Evolutionary conservation across 2,113 vertebrate species (phyloP).

Genomic region (Vireo altiloquus): DNA sequence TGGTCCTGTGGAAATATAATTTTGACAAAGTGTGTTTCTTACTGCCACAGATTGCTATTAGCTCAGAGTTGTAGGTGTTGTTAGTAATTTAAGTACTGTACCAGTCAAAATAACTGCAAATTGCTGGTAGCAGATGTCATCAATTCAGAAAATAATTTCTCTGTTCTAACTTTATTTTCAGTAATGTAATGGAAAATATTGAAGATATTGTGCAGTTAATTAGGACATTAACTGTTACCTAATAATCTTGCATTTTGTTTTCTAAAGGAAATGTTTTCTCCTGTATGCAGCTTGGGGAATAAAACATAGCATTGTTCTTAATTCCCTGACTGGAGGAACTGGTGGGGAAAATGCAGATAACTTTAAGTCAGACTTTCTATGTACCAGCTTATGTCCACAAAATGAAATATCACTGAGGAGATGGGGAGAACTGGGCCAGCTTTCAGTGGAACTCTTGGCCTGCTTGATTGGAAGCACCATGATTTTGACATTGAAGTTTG

Average conservation of each 20-base stretch:
- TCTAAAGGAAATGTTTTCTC: neutral
- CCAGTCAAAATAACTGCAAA: slow-evolving; percentile 48
- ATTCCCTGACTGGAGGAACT: neutral
- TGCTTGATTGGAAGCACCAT: neutral
- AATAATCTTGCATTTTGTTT: neutral
- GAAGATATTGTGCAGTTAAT: neutral
- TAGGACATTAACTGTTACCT: neutral
- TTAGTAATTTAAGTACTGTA: slow-evolving; percentile 45
- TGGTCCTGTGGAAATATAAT: slow-evolving; percentile 45
- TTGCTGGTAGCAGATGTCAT: slow-evolving; percentile 22
- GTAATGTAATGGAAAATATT: neutral
- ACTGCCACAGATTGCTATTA: slow-evolving; percentile 6
- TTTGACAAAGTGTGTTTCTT: slow-evolving; percentile 24
- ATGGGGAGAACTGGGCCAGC: neutral
- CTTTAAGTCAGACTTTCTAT: neutral
- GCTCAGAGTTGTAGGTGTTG: slow-evolving; percentile 33
- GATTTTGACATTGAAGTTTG: neutral
- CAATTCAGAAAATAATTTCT: slow-evolving; percentile 6
- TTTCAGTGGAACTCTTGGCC: neutral
- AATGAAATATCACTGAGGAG: neutral
- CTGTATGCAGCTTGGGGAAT: neutral
- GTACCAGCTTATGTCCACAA: neutral
- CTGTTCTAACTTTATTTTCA: neutral
- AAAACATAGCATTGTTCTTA: neutral
- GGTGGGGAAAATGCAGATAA: neutral